phyloP scores from a whole-genome alignment of 2,888 invertebrate genomes.

The Diarsia brunnea region DNA sequence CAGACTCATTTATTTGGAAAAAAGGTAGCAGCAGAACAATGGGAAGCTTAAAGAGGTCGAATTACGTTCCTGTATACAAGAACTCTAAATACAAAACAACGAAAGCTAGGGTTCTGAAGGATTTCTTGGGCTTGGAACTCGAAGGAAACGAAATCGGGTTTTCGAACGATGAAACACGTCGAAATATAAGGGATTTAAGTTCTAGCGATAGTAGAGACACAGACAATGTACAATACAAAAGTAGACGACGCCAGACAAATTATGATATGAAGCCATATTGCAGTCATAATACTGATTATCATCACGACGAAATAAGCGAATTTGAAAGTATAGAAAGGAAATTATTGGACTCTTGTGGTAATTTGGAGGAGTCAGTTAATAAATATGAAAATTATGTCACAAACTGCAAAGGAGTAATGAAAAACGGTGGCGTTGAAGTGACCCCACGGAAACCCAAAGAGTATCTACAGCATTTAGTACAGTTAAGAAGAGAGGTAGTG shows the following conservation, averaged over 20 bases:
- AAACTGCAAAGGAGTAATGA: constrained; percentile 65
- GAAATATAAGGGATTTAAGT: constrained; percentile 64
- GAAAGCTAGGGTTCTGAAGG: constrained; percentile 74
- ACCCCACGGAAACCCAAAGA: constrained; percentile 87
- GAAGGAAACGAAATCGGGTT: constrained; percentile 42
- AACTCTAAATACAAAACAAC: constrained; percentile 71
- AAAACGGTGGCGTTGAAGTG: constrained; percentile 41
- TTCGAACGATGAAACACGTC: constrained; percentile 57
- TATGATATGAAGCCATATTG: constrained; percentile 42
- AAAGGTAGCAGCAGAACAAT: constrained; percentile 64
- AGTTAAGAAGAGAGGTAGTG: constrained; percentile 89
- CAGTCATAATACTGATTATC: constrained; percentile 43
- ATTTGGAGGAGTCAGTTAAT: constrained; percentile 77
- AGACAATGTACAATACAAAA: constrained; percentile 59
- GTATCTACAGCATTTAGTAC: constrained; percentile 90
- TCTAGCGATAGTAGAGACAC: constrained; percentile 68
- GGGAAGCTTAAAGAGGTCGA: constrained; percentile 63
- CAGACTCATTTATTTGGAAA: constrained; percentile 80
- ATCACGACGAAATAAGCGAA: constrained; percentile 65
- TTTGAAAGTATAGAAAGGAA: constrained; percentile 77
- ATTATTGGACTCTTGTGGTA: constrained; percentile 79
- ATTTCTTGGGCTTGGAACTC: constrained; percentile 74
- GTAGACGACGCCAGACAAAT: constrained; percentile 35
- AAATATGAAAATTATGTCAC: constrained; percentile 80
- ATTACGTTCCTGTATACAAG: constrained; percentile 76